phyloP scores from a whole-genome alignment of 1,140 invertebrate species.

The Brachionus sp. region DNA sequence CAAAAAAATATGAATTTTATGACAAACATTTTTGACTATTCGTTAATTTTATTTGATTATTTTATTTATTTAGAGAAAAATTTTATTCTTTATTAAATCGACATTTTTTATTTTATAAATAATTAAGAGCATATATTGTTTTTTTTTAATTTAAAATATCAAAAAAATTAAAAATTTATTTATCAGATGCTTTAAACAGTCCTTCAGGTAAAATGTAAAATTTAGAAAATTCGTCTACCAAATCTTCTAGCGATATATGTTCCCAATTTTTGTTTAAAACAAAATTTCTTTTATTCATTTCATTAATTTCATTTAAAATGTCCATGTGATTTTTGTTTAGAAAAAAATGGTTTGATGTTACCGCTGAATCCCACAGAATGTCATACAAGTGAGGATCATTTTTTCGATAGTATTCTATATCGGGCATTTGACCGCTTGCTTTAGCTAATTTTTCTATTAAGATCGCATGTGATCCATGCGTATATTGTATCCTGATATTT shows the following conservation, averaged over 20 bases:
- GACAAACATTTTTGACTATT: no score
- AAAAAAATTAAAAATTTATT: not conserved
- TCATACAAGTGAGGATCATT: slow-evolving; percentile 1
- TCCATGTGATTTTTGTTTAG: not conserved
- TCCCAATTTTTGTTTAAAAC: not conserved
- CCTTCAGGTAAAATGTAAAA: not conserved
- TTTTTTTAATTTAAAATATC: not conserved
- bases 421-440: not conserved
- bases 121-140: no score
- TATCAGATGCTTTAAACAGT: not conserved
- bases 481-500: slow-evolving; percentile 1
- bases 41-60: no score
- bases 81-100: no score
- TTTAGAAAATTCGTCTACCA: not conserved
- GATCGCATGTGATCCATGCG: not conserved
- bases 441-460: slow-evolving; percentile 4
- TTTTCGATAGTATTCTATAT: not conserved
- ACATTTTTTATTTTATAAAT: no score
- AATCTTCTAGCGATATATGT: not conserved
- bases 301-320: not conserved
- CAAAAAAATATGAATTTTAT: no score
- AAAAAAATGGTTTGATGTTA: slow-evolving; percentile 4
- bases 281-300: not conserved
- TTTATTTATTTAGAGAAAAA: no score
- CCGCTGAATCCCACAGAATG: not conserved